Evolutionary conservation across 2,888 invertebrate genomes (phyloP).

Genomic region (Ormyrus thymus): DNA sequence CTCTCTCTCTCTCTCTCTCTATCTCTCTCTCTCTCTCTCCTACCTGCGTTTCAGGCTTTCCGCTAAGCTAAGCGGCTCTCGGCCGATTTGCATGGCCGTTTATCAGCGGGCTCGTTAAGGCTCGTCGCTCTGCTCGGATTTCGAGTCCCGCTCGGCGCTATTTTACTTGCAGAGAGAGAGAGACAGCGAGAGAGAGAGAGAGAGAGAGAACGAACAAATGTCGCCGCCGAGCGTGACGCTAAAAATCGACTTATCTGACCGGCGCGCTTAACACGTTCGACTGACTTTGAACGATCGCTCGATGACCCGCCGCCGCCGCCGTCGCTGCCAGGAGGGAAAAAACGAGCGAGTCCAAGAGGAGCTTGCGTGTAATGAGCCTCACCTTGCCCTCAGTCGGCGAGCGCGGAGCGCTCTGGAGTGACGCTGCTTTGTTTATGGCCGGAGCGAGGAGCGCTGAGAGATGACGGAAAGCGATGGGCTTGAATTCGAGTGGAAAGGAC

Average conservation of each 20-base stretch:
- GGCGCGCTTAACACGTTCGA: conserved; percentile 42
- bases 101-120: conserved; percentile 46
- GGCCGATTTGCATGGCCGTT: conserved; percentile 44
- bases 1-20: too few species aligned
- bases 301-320: conserved; percentile 26
- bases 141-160: conserved; percentile 2
- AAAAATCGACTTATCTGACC: conserved; percentile 50
- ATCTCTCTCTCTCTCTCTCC: too few species aligned
- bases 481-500: not conserved
- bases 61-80: not conserved
- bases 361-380: not conserved
- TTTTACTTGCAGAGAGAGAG: conserved; percentile 39
- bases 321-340: not conserved
- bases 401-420: not conserved
- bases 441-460: too few species aligned
- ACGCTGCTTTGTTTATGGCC: too few species aligned
- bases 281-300: conserved; percentile 49
- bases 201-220: not conserved
- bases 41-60: not conserved
- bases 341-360: conserved; percentile 12
- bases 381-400: not conserved
- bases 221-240: conserved; percentile 29
- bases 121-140: conserved; percentile 17
- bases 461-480: too few species aligned
- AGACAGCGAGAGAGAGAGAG: not conserved